Evolutionary conservation across 2,113 vertebrate species (phyloP).

Genomic region (Fregata magnificens): DNA sequence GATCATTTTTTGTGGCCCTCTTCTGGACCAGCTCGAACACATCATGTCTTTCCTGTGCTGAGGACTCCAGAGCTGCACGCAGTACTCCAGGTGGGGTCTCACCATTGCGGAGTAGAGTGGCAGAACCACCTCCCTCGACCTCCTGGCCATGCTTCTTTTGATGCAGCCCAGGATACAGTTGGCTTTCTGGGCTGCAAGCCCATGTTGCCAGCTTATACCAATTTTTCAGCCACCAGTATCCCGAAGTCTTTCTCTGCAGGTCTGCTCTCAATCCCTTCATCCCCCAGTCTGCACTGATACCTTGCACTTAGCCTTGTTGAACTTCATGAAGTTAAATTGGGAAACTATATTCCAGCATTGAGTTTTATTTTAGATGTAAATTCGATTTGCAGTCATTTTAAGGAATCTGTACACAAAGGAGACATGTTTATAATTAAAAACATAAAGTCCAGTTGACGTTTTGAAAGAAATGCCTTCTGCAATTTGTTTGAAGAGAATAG

Average conservation of each 20-base stretch:
- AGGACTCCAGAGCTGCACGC: too few relatives aligned
- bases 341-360: neutral
- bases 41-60: too few relatives aligned
- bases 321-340: neutral
- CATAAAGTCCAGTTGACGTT: neutral
- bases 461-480: neutral
- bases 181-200: too few relatives aligned
- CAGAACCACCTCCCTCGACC: neutral
- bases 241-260: neutral
- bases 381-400: neutral
- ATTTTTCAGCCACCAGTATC: neutral
- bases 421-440: neutral
- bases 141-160: neutral
- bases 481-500: neutral
- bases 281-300: neutral
- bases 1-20: too few relatives aligned
- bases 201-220: neutral
- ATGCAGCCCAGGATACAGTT: neutral
- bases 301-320: neutral
- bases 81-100: neutral
- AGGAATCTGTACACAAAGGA: neutral
- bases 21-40: too few relatives aligned
- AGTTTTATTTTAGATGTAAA: neutral
- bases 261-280: neutral
- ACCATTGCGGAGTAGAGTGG: neutral